A percentile compares a stretch with the other conserved stretches of the same genome.
These are phyloP conservation scores for Penaeus japonicus DNA, from an alignment of 1,140 invertebrate genomes.

Conservation along the genomic window DNA sequence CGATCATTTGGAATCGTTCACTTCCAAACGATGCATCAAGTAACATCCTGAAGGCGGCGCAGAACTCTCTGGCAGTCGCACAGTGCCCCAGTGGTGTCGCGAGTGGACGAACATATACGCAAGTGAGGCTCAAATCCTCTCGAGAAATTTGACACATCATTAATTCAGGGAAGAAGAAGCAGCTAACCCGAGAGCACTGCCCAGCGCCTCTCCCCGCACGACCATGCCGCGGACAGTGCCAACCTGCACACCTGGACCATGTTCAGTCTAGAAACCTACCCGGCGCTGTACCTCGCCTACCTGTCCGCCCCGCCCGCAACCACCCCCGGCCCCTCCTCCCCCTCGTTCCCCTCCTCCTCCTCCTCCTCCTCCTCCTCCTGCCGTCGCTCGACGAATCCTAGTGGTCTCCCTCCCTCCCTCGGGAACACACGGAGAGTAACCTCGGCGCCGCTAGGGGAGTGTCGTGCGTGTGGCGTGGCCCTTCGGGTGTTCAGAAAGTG, in stretches of 20 bases:
- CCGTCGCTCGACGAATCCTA: too few relatives aligned
- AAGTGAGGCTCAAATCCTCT: too few relatives aligned
- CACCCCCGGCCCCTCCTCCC: background rate
- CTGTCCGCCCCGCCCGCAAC: background rate
- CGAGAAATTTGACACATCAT: too few relatives aligned
- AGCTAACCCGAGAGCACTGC: background rate
- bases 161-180: background rate
- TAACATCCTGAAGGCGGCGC: too few relatives aligned
- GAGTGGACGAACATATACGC: too few relatives aligned
- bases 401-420: background rate
- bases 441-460: background rate
- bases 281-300: background rate
- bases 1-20: too few relatives aligned
- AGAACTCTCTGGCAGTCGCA: too few relatives aligned
- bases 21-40: too few relatives aligned
- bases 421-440: background rate
- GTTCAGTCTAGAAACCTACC: background rate
- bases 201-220: background rate
- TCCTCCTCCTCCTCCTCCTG: background rate
- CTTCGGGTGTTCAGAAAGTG: slow-evolving; percentile 21
- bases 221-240: background rate
- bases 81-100: too few relatives aligned
- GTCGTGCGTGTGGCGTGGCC: slow-evolving; percentile 13
- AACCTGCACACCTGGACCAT: background rate
- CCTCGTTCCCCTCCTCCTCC: background rate